Evolutionary conservation across 2,113 vertebrate species (phyloP).

Genomic region (Apus apus): DNA sequence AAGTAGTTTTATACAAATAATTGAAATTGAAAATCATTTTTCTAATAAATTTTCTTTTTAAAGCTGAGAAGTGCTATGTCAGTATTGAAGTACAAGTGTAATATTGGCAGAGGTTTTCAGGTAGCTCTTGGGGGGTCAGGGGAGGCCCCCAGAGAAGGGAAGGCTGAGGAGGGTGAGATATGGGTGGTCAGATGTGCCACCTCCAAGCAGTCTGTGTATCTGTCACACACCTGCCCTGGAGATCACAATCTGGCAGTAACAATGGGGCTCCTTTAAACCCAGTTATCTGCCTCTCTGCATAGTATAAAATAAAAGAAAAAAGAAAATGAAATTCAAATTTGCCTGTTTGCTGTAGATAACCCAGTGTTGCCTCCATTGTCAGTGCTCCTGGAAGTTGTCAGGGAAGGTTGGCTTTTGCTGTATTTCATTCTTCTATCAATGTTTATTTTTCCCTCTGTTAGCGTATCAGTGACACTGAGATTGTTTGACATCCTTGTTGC

Average conservation of each 20-base stretch:
- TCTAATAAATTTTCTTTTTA: neutral
- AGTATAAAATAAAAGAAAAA: neutral
- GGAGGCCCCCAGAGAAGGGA: neutral
- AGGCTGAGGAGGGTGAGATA: neutral
- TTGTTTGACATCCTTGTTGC: conserved; percentile 20
- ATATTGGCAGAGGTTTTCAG: neutral
- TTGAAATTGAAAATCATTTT: neutral
- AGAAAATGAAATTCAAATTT: neutral
- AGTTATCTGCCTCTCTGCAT: neutral
- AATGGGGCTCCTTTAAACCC: neutral
- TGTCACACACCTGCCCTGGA: neutral
- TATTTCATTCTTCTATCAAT: neutral
- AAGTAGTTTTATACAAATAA: neutral
- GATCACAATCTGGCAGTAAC: neutral
- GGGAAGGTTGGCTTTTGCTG: neutral
- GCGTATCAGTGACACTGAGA: neutral
- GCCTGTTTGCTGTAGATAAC: conserved; percentile 40
- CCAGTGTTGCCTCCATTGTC: neutral
- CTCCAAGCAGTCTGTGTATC: neutral
- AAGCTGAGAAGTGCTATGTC: neutral
- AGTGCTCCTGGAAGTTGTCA: conserved; percentile 22
- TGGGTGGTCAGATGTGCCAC: neutral
- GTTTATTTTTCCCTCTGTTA: neutral
- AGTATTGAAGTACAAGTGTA: neutral
- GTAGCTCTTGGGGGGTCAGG: neutral